Conservation (phyloP, 2,888 invertebrate species). For the Xylota segnis region DNA sequence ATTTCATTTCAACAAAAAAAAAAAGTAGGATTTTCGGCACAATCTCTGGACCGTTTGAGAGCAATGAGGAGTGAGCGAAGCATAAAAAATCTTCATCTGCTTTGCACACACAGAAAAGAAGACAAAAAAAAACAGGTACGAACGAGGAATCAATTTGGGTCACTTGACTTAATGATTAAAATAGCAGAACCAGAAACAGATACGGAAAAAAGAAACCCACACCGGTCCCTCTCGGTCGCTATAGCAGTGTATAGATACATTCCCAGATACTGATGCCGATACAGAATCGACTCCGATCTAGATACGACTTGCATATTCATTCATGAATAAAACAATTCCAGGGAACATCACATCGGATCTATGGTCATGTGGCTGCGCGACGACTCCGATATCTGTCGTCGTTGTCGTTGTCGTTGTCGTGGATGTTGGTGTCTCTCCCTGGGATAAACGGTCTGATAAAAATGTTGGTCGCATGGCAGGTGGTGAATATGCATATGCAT, state of each 20-base stretch:
- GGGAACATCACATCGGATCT: slow-evolving; percentile 74
- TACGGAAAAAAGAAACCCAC: slow-evolving; percentile 54
- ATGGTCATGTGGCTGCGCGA: slow-evolving; percentile 70
- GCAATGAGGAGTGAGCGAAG: background rate
- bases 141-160: slow-evolving; percentile 74
- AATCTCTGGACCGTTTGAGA: slow-evolving; percentile 13
- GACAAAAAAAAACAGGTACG: slow-evolving; percentile 38
- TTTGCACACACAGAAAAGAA: slow-evolving; percentile 5
- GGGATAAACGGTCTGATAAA: slow-evolving; percentile 66
- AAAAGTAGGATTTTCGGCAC: slow-evolving; percentile 24
- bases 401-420: slow-evolving; percentile 40
- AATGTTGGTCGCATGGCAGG: slow-evolving; percentile 71
- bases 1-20: slow-evolving; percentile 4
- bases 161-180: slow-evolving; percentile 77
- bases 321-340: slow-evolving; percentile 76
- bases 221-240: slow-evolving; percentile 7
- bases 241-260: background rate
- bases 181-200: slow-evolving; percentile 74
- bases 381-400: slow-evolving; percentile 35
- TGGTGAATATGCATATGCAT: slow-evolving; percentile 70
- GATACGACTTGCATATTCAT: slow-evolving; percentile 75
- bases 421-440: slow-evolving; percentile 41
- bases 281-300: slow-evolving; percentile 63
- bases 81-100: slow-evolving; percentile 33
- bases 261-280: background rate